Base-by-base conservation (phyloP, 2,797 vertebrate genomes). In the Typhlichthys subterraneus region DNA sequence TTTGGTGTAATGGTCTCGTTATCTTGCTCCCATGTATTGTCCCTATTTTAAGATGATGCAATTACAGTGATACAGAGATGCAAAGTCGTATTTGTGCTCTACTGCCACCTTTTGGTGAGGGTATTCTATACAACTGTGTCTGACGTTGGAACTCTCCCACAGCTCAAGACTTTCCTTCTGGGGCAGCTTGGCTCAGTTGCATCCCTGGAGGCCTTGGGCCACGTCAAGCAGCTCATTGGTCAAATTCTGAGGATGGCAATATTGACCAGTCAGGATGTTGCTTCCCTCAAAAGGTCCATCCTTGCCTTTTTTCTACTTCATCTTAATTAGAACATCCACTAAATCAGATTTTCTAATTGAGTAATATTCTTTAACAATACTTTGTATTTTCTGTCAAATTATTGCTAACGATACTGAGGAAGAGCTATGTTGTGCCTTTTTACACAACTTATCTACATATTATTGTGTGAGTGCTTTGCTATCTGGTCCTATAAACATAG, bases 161-260 rank as follows among this genome's bases (percentile, higher is more conserved):
- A 98, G 97, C 83, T 98, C 69, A 87, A 89, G 63, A 83, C 64
- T 4, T 96, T 97, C 89, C 94, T 96, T 85, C 87, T 90, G 77
- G 86, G 93, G 76, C 93, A 92, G 77, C 88, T 96, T 52, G 92
- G 84, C 69, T 72, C 81, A 12, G 45, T 57, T 23, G 77, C 81
- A 46, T 93, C 94, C 67, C 89, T 89, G 12, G 89, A 94, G 76
- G 93, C 93, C 51, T 84, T 95, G 74, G 85, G 75, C 19, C 92
- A 90, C 63, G 77, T 96, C 83, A 96, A 93, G 82, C 89, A 91
- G 65, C 90, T 90, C 55, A 91, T 97, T 69, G 92, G 82, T 72
- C 92, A 94, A 62, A 91, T 96, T 72, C 82, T 99, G 10, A 85
- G 92, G 59, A 87, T 89, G 1, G 91, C 93, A 2, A 86, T 91